These are phyloP conservation scores for Pseudomugil tenellus DNA, from an alignment of 2,797 vertebrate species.

Conservation along the genomic window DNA sequence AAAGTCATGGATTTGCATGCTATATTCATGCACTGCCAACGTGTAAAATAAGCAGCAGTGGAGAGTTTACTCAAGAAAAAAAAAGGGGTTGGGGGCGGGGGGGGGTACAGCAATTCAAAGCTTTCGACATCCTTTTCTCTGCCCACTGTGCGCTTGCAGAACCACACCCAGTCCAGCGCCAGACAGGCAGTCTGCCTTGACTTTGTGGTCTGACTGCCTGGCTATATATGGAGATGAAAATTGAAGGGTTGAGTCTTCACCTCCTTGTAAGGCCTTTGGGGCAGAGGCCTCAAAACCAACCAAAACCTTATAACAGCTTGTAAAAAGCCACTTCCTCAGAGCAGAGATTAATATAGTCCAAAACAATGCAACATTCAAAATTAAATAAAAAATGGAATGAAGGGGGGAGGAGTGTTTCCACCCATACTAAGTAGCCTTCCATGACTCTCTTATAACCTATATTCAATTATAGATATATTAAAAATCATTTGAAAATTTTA, in stretches of 20 bases:
- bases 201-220: constrained; percentile 76
- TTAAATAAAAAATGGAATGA: constrained; percentile 49
- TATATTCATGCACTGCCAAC: constrained; percentile 12
- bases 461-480: constrained; percentile 29
- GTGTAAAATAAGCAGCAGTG: constrained; percentile 38
- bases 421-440: constrained; percentile 29
- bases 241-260: constrained; percentile 74
- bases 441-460: constrained; percentile 16
- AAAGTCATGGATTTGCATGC: constrained; percentile 27
- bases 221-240: constrained; percentile 85
- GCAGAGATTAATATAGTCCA: constrained; percentile 58
- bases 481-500: constrained; percentile 9
- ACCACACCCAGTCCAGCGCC: constrained; percentile 79
- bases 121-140: constrained; percentile 49
- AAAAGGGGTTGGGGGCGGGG: neutral
- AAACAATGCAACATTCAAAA: constrained; percentile 68
- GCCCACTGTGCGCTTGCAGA: constrained; percentile 48
- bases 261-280: constrained; percentile 72
- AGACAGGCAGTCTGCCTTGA: constrained; percentile 81
- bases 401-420: constrained; percentile 17
- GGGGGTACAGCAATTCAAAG: constrained; percentile 21
- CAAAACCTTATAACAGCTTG: constrained; percentile 73
- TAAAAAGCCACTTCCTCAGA: constrained; percentile 76
- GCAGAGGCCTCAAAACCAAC: constrained; percentile 72
- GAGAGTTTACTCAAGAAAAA: constrained; percentile 57